Percentiles rank a stretch among this genome's conserved stretches.
These are phyloP conservation scores for Euplagia quadripunctaria DNA, from an alignment of 2,888 invertebrate species.

Conservation along the genomic window DNA sequence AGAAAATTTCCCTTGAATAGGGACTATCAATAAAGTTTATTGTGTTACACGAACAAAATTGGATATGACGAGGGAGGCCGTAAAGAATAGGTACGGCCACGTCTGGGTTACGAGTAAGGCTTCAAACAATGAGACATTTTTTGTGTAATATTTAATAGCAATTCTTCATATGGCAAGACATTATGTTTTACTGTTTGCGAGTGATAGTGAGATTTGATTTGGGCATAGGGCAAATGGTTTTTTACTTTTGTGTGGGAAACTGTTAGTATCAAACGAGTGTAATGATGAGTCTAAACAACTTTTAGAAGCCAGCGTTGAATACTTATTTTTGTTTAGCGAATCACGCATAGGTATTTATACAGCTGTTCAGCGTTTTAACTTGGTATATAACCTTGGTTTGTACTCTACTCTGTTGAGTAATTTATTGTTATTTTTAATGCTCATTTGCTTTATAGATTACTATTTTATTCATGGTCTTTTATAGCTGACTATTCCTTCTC, in stretches of 20 bases:
- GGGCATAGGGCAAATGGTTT: not conserved
- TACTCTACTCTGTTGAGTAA: no score
- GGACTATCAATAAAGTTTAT: slow-evolving; percentile 19
- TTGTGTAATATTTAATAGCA: not conserved
- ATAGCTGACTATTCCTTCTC: not conserved
- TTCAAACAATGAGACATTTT: slow-evolving; percentile 31
- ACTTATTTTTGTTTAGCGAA: no score
- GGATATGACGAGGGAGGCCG: slow-evolving; percentile 1
- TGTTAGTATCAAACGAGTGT: no score
- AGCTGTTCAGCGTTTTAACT: no score
- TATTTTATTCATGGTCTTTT: not conserved
- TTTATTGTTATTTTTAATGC: no score
- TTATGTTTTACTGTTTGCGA: not conserved
- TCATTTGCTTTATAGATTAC: no score
- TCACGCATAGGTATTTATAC: no score
- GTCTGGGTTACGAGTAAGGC: slow-evolving; percentile 19
- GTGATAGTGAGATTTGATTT: not conserved
- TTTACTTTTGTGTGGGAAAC: not conserved
- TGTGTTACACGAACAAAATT: slow-evolving; percentile 25
- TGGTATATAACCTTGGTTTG: no score
- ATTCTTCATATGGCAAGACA: not conserved
- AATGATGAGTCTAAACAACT: no score
- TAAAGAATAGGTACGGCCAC: slow-evolving; percentile 10
- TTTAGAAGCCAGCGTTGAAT: no score
- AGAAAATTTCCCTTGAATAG: slow-evolving; percentile 15